Evolutionary conservation across 2,113 vertebrate genomes (phyloP).

Genomic region (Pseudorhombus dupliciocellatus): DNA sequence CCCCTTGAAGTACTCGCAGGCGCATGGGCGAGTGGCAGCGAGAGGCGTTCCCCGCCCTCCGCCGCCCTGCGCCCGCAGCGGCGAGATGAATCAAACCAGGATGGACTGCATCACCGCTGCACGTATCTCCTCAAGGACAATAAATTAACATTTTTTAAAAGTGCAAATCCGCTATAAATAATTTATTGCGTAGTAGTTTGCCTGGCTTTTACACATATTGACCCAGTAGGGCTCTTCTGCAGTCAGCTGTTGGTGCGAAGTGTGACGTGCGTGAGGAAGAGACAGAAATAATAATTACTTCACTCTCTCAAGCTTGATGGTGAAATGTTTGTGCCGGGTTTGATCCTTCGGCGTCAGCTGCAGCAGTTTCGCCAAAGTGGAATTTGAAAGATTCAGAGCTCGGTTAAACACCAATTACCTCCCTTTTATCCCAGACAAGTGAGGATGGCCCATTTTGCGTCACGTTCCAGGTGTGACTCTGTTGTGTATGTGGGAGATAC

Average conservation of each 20-base stretch:
- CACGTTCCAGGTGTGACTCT: not conserved
- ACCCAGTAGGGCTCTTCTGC: not conserved
- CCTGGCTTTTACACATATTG: slow-evolving; percentile 2
- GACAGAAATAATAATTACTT: not conserved
- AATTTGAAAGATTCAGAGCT: too few species aligned
- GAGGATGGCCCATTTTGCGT: not conserved
- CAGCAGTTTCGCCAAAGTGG: not conserved
- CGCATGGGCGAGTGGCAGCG: slow-evolving; percentile 13
- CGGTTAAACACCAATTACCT: too few species aligned
- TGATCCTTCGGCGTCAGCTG: not conserved
- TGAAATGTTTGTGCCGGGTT: not conserved
- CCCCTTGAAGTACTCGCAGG: not conserved
- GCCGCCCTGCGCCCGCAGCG: not conserved
- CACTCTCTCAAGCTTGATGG: not conserved
- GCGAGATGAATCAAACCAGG: slow-evolving; percentile 18
- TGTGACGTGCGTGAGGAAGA: not conserved
- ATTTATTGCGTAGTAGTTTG: not conserved
- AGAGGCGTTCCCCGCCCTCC: slow-evolving; percentile 11
- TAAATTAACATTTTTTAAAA: not conserved
- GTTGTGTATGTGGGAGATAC: not conserved
- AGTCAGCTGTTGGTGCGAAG: not conserved
- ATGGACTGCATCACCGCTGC: not conserved
- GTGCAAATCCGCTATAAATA: not conserved
- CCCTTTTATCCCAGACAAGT: not conserved
- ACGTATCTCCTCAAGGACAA: not conserved